These are phyloP conservation scores for Palaemon carinicauda DNA, from an alignment of 1,140 invertebrate species.

Conservation along the genomic window DNA sequence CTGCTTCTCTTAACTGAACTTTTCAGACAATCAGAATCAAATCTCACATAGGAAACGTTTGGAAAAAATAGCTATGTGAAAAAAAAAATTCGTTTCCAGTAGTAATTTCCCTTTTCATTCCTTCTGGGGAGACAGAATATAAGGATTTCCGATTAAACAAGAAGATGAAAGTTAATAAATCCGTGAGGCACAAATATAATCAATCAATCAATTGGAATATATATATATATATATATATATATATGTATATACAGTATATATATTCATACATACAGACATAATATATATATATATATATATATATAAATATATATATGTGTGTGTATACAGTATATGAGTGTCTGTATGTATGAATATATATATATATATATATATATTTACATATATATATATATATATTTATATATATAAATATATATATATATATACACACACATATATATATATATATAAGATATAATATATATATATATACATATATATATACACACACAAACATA, in stretches of 20 bases:
- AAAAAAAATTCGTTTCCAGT: too few relatives aligned
- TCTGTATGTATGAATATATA: not conserved
- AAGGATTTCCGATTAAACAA: too few relatives aligned
- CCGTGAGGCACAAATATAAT: too few relatives aligned
- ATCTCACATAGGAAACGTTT: too few relatives aligned
- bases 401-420: not conserved
- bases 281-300: constrained; percentile 37
- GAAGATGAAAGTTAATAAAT: too few relatives aligned
- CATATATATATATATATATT: not conserved
- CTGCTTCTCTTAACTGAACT: too few relatives aligned
- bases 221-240: not conserved
- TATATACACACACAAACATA: not conserved
- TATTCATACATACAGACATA: constrained; percentile 24
- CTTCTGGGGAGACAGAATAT: too few relatives aligned
- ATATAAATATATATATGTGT: constrained; percentile 28
- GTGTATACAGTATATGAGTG: not conserved
- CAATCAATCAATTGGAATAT: not conserved
- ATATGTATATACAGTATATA: constrained; percentile 30
- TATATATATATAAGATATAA: too few relatives aligned
- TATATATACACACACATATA: not conserved
- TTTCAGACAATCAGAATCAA: too few relatives aligned
- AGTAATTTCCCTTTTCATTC: too few relatives aligned
- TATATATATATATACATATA: too few relatives aligned
- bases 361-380: not conserved
- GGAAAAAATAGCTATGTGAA: too few relatives aligned